These are phyloP conservation scores for Trachelus tabidus DNA, from an alignment of 2,888 invertebrate species.

Conservation along the genomic window DNA sequence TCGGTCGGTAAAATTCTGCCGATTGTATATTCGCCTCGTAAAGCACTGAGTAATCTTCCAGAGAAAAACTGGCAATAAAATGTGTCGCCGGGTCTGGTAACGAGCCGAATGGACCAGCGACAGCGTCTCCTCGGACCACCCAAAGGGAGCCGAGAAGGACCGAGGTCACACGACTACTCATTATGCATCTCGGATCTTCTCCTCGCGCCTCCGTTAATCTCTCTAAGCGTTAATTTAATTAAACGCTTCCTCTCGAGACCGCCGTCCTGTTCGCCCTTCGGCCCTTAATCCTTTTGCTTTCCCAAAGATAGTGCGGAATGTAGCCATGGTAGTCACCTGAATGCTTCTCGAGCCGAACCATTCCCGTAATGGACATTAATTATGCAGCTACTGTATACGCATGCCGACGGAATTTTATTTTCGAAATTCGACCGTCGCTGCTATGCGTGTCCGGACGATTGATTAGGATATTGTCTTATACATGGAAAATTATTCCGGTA, in stretches of 20 bases:
- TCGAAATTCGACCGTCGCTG: background rate
- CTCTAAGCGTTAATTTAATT: constrained; percentile 66
- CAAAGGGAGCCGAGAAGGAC: constrained; percentile 56
- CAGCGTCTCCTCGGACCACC: constrained; percentile 59
- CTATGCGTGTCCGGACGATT: background rate
- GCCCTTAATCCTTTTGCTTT: constrained; percentile 5
- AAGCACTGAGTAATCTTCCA: constrained; percentile 60
- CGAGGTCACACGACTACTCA: constrained; percentile 53
- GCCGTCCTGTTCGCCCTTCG: constrained; percentile 8
- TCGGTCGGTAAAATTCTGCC: background rate
- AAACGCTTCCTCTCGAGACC: constrained; percentile 51
- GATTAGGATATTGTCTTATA: background rate
- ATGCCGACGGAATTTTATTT: background rate
- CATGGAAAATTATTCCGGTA: background rate
- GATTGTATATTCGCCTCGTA: constrained; percentile 43
- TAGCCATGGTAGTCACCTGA: background rate
- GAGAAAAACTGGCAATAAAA: constrained; percentile 63
- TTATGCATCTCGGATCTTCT: constrained; percentile 65
- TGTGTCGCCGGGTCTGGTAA: constrained; percentile 59
- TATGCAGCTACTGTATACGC: background rate
- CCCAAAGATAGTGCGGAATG: constrained; percentile 6
- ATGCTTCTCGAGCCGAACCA: background rate
- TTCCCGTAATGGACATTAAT: constrained; percentile 3
- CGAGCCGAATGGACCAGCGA: constrained; percentile 52
- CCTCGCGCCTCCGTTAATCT: constrained; percentile 65